Base-by-base conservation (phyloP, 2,797 vertebrate species). In the Iguana delicatissima region DNA sequence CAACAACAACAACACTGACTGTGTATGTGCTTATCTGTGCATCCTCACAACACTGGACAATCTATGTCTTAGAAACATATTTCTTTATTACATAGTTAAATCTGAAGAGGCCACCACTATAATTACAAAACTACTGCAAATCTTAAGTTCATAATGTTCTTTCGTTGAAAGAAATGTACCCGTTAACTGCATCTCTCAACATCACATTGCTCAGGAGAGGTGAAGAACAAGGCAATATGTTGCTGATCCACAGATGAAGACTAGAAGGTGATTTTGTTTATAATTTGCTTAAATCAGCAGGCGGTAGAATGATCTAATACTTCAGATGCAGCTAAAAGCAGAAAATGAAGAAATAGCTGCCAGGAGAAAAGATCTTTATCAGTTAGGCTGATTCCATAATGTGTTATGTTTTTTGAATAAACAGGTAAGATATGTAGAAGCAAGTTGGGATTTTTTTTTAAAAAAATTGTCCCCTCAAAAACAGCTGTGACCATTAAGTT, bases 361-460 rank as follows among this genome's bases (percentile, higher is more conserved):
- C 85, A 90, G 90, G 76, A 38, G 84, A 80, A 93, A 91, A 35
- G 52, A 89, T 86, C 4, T 57, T 90, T 91, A 81, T 93, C 94
- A 95, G 94, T 94, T 92, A 93, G 87, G 95, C 94, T 94, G 85
- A 22, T 69, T 52, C 38, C 94, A 92, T 91, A 57, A 92, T 91
- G 93, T 94, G 93, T 79, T 24, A 35, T 42, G 35, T 35, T 38
- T 82, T 55, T 77, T 55, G 12, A 46, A 26, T 93, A 94, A 94
- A 94, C 89, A 94, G 69, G 92, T 95, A 94, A 92, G 52, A 95
- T 94, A 91, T 90, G 88, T 77, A 90, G 67, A 93, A 57, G 32
- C 50, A 86, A 81, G 8, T 18, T 81, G 5, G 16, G 32, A 57
- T 80, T 50, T 59, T 59, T 12, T 59, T 59, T 69, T 29, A 26